Conservation (phyloP, 2,797 vertebrate genomes). For the Neomorphus geoffroyi region DNA sequence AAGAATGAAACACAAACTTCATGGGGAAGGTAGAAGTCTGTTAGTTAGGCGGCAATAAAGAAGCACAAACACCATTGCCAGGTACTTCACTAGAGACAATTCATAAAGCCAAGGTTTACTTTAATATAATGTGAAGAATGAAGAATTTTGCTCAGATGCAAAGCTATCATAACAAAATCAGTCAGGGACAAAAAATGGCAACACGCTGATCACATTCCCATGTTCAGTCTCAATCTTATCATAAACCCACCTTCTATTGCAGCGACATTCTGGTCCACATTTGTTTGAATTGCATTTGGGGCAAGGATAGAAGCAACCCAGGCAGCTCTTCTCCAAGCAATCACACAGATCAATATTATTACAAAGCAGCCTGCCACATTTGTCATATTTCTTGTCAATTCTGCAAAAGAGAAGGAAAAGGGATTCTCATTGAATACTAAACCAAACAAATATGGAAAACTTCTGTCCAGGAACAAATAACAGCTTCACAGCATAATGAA, state of each 20-base stretch:
- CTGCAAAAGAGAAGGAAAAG: constrained; percentile 31
- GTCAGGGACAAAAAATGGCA: constrained; percentile 64
- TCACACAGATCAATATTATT: constrained; percentile 76
- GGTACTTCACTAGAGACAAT: neutral
- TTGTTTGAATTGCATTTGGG: constrained; percentile 81
- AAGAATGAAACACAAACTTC: neutral
- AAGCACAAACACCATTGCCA: neutral
- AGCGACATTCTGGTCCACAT: constrained; percentile 78
- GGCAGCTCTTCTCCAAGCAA: constrained; percentile 77
- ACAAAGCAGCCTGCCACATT: constrained; percentile 65
- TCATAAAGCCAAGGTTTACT: neutral
- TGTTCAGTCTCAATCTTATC: constrained; percentile 71
- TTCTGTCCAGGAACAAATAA: neutral
- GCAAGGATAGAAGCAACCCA: constrained; percentile 83
- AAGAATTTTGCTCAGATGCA: neutral
- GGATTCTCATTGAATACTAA: neutral
- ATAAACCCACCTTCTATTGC: constrained; percentile 79
- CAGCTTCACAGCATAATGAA: neutral
- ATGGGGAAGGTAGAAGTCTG: neutral
- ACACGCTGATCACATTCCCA: constrained; percentile 61
- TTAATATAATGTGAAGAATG: neutral
- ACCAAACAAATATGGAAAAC: neutral
- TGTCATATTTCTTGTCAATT: constrained; percentile 74
- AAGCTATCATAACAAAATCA: neutral
- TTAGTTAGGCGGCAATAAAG: neutral